A percentile compares a stretch with the other conserved stretches of the same genome.
Evolutionary conservation across 1,140 invertebrate genomes (phyloP).

Genomic region (Zaprionus capensis): DNA sequence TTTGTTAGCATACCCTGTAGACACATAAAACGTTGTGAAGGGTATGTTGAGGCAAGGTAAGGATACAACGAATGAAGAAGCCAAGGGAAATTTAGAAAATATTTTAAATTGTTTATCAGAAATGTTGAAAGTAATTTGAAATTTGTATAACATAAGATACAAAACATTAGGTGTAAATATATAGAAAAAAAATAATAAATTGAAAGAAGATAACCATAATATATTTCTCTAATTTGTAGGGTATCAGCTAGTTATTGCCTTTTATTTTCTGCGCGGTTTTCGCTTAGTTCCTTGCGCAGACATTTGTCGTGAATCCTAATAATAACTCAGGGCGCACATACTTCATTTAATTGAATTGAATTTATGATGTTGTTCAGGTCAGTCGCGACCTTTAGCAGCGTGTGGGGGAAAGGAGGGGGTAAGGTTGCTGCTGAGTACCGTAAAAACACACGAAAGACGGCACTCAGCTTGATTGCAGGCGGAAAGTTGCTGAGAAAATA

Average conservation of each 20-base stretch:
- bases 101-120: background rate
- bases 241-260: background rate
- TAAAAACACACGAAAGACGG: background rate
- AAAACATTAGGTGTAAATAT: background rate
- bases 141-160: background rate
- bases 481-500: conserved; percentile 23
- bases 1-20: conserved; percentile 11
- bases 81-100: background rate
- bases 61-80: background rate
- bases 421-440: background rate
- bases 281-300: background rate
- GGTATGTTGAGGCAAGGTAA: background rate
- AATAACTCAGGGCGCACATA: conserved; percentile 43
- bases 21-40: background rate
- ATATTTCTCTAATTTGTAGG: background rate
- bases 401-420: background rate
- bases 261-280: background rate
- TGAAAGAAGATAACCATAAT: no score
- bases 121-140: background rate
- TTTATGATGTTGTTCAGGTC: conserved; percentile 54
- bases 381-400: conserved; percentile 37
- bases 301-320: conserved; percentile 43
- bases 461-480: conserved; percentile 68
- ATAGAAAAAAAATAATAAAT: background rate
- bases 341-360: conserved; percentile 71